These are phyloP conservation scores for Myoxocephalus aenaeus DNA, from an alignment of 2,797 vertebrate species.

Conservation along the genomic window DNA sequence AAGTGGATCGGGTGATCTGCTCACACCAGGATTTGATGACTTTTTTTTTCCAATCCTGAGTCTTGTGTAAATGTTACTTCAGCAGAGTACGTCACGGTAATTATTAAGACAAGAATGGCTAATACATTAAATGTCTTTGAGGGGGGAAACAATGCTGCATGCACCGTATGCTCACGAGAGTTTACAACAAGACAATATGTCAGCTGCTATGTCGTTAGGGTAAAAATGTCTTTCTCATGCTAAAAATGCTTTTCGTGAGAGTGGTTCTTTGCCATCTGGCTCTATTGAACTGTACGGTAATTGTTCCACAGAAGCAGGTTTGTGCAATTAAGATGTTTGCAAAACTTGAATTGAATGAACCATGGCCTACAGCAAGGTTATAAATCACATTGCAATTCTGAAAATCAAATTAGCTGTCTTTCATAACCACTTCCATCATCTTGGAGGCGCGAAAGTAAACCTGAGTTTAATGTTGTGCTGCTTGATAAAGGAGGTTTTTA, in stretches of 20 bases:
- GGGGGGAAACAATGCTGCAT: slow-evolving; percentile 6
- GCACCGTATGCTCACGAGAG: slow-evolving; percentile 28
- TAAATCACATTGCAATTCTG: background rate
- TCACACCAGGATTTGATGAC: slow-evolving; percentile 39
- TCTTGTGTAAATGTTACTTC: slow-evolving; percentile 17
- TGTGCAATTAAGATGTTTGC: slow-evolving; percentile 30
- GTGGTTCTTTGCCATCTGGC: slow-evolving; percentile 55
- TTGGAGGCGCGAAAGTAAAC: slow-evolving; percentile 9
- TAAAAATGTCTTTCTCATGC: slow-evolving; percentile 23
- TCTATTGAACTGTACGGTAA: slow-evolving; percentile 37
- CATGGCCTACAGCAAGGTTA: slow-evolving; percentile 29
- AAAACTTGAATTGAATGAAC: slow-evolving; percentile 12
- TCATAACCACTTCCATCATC: background rate
- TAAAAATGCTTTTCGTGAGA: slow-evolving; percentile 24
- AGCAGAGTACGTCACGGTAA: slow-evolving; percentile 13
- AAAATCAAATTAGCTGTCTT: slow-evolving; percentile 3
- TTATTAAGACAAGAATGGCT: slow-evolving; percentile 31
- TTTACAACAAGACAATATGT: slow-evolving; percentile 34
- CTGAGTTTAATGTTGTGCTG: background rate
- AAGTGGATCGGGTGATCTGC: slow-evolving; percentile 52
- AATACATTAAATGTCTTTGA: slow-evolving; percentile 50
- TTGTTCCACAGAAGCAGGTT: slow-evolving; percentile 36
- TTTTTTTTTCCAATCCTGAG: slow-evolving; percentile 8
- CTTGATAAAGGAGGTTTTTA: slow-evolving; percentile 2
- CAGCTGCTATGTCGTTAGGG: slow-evolving; percentile 27